Base-by-base conservation (phyloP, 1,140 invertebrate genomes). In the Zaprionus kolodkinae region DNA sequence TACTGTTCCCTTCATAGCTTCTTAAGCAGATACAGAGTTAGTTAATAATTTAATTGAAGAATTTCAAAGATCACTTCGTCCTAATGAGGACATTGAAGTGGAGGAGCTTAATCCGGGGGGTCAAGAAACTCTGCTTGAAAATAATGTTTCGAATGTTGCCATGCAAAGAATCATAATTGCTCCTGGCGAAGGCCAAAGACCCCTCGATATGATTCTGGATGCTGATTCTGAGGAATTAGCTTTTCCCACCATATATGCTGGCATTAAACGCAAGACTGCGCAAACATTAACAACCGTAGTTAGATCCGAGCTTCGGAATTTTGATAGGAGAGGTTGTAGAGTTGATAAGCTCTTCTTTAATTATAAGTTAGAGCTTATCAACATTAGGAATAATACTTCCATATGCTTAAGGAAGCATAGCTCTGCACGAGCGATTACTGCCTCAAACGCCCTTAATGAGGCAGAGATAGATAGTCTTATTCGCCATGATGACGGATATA, bases 301-400 rank as follows among this genome's bases (percentile, higher is more conserved):
- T 45, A 70, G 59, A 45, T 70, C 56, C 11, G 59, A 70, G 4
- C 36, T 70, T 21, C n/a, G 45, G 21, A 70, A 56, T 40, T 38
- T n/a, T 12, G 48, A 55, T 70, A 70, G 21, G 21, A 62, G 57
- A 70, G 30, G 50, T 62, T 40, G 38, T 56, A 70, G 59, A 62
- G 35, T 57, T 61, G 30, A 70, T 30, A 62, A 55, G 38, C 13
- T 40, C 12, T 40, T n/a, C 13, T 40, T 21, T 21, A 21, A 21
- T 21, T 21, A 21, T 21, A 21, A 21, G 21, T 21, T 21, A 6
- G 6, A 40, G 13, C 21, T 38, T 38, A 38, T 12, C 10, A 12
- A 12, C 13, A 54, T 30, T 33, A 54, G 52, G 27, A 54, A 54
- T n/a, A 54, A 30, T 30, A 30, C 27, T 54, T 33, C 52, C 4